Conservation (phyloP, 2,113 vertebrate genomes). For the Lates calcarifer region DNA sequence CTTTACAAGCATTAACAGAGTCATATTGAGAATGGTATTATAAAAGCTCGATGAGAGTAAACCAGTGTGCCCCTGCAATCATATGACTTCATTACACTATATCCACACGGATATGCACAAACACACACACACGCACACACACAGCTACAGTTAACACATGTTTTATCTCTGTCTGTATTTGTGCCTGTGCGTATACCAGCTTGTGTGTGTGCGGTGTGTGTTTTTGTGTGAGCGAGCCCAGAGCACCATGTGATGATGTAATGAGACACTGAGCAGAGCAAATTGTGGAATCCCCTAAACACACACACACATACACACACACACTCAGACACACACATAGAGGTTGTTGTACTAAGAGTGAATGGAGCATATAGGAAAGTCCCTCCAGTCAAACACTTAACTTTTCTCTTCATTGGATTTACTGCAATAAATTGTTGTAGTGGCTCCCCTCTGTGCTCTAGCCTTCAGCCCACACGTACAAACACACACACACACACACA, state of each 20-base stretch:
- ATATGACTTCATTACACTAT: conserved; percentile 45
- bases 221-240: conserved; percentile 38
- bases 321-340: conserved; percentile 3
- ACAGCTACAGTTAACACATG: conserved; percentile 8
- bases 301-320: conserved; percentile 19
- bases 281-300: conserved; percentile 61
- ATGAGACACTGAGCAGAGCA: conserved; percentile 50
- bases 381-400: conserved; percentile 49
- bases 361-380: conserved; percentile 52
- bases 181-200: conserved; percentile 3
- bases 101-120: conserved; percentile 16
- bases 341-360: conserved; percentile 38
- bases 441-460: conserved; percentile 42
- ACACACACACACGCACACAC: background rate
- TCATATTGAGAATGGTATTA: conserved; percentile 34
- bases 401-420: conserved; percentile 56
- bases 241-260: conserved; percentile 65
- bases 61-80: conserved; percentile 45
- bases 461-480: conserved; percentile 6
- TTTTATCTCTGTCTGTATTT: conserved; percentile 27
- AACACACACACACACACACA: conserved; percentile 26
- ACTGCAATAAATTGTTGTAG: conserved; percentile 52
- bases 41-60: conserved; percentile 46
- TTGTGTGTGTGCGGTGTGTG: background rate
- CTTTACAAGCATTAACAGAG: conserved; percentile 27